phyloP scores from a whole-genome alignment of 2,888 invertebrate species.

The Pasiphila rectangulata region DNA sequence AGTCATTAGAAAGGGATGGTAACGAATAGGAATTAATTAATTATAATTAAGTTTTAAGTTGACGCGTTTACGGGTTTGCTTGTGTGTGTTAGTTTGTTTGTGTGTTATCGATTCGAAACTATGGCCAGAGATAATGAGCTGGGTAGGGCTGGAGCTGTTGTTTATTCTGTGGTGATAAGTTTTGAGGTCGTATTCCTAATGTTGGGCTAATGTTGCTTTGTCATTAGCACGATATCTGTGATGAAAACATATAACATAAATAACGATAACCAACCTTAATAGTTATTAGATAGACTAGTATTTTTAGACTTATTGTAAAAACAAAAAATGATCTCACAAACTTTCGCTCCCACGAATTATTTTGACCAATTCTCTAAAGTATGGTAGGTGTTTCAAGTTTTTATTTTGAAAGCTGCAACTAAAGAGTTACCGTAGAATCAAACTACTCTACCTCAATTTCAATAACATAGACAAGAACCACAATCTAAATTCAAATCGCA shows the following conservation, averaged over 20 bases:
- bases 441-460: not conserved
- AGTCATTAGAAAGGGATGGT: constrained; percentile 62
- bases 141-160: constrained; percentile 55
- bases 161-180: constrained; percentile 60
- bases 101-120: constrained; percentile 74
- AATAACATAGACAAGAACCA: not conserved
- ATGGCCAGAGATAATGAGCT: constrained; percentile 77
- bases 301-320: no score
- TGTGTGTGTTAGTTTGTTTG: constrained; percentile 63
- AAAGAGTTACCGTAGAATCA: not conserved
- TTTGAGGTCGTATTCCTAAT: constrained; percentile 60
- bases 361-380: no score
- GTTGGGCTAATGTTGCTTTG: constrained; percentile 28
- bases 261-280: no score
- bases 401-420: no score
- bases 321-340: no score
- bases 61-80: constrained; percentile 80
- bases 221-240: constrained; percentile 1
- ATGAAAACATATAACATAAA: constrained; percentile 3
- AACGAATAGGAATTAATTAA: constrained; percentile 88
- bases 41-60: constrained; percentile 92
- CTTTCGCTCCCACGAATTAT: no score
- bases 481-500: not conserved
- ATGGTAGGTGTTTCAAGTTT: no score
- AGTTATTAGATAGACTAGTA: no score